phyloP scores from a whole-genome alignment of 2,113 vertebrate species.

The Uria lomvia region DNA sequence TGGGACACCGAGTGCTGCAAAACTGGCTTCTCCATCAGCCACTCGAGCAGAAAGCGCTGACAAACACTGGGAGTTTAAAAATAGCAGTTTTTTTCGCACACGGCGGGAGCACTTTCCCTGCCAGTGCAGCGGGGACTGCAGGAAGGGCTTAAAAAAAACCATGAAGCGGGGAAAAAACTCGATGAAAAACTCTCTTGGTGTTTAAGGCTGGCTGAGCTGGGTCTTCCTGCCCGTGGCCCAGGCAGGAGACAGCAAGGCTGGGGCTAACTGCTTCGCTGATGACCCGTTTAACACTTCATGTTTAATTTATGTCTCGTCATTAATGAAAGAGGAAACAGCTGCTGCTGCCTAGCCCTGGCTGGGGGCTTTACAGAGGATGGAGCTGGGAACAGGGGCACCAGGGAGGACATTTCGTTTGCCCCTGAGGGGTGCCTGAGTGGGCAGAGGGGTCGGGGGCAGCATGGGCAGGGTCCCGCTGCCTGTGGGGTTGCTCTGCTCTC shows the following conservation, averaged over 20 bases:
- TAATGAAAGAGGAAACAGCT: neutral
- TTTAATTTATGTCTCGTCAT: neutral
- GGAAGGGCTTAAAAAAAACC: neutral
- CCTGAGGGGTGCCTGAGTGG: accelerated
- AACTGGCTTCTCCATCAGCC: neutral
- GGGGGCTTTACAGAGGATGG: neutral
- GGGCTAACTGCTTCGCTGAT: neutral
- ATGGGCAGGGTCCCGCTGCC: neutral
- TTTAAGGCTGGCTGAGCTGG: neutral
- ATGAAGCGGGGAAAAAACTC: neutral
- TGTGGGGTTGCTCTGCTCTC: neutral
- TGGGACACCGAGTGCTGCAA: neutral
- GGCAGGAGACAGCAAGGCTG: neutral
- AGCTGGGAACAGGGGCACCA: accelerated
- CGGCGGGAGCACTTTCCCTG: neutral
- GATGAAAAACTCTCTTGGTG: neutral
- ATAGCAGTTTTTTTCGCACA: neutral
- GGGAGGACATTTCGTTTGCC: neutral
- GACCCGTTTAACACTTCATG: neutral
- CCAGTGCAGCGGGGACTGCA: neutral
- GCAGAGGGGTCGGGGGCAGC: neutral
- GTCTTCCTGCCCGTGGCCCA: neutral
- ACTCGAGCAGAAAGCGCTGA: constrained; percentile 1
- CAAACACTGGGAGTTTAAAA: constrained; percentile 29
- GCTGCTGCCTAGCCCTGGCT: neutral